Evolutionary conservation across 2,797 vertebrate species (phyloP).

Genomic region (Sebastes diploproa): DNA sequence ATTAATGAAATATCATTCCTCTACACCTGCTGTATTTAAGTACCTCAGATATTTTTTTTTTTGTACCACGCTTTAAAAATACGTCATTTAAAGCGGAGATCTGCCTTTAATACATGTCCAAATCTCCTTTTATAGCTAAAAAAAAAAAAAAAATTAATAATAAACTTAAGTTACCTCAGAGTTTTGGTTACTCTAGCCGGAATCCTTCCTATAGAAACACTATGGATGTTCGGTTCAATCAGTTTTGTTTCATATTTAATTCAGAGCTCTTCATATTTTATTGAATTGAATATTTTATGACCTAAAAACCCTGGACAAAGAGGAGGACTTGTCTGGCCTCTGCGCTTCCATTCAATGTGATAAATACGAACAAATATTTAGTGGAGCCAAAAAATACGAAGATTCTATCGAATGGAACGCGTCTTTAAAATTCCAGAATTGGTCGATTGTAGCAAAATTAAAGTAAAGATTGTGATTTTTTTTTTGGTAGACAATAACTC

Average conservation of each 20-base stretch:
- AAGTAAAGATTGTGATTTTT: neutral
- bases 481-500: neutral
- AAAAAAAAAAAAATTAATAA: neutral
- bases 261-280: slow-evolving; percentile 70
- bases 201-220: neutral
- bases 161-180: neutral
- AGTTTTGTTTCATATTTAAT: slow-evolving; percentile 71
- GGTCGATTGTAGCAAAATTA: neutral
- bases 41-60: neutral
- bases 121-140: neutral
- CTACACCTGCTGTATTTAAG: neutral
- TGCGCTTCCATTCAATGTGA: slow-evolving; percentile 23
- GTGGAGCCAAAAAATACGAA: neutral
- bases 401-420: neutral
- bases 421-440: neutral
- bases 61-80: neutral
- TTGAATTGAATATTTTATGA: slow-evolving; percentile 70
- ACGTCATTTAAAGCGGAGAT: neutral
- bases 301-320: slow-evolving; percentile 57
- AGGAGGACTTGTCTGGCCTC: slow-evolving; percentile 25
- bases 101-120: neutral
- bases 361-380: slow-evolving; percentile 48
- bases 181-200: neutral
- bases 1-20: neutral
- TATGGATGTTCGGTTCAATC: slow-evolving; percentile 25